A percentile compares a stretch with the other conserved stretches of the same genome.
Conservation (phyloP, 2,797 vertebrate genomes). For the Alfaro cultratus region DNA sequence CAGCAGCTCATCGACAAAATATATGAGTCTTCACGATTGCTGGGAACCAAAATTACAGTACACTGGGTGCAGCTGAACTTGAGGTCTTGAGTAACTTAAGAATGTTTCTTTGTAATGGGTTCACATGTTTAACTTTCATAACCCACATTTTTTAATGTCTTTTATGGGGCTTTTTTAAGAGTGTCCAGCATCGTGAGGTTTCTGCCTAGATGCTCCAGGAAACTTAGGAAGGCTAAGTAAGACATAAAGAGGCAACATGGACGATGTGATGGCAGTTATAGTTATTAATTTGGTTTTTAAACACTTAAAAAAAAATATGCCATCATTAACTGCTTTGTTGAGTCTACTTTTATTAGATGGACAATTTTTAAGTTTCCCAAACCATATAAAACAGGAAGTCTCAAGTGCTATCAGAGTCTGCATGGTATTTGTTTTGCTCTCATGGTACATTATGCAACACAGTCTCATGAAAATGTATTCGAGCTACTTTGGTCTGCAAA, state of each 20-base stretch:
- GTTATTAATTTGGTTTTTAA: conserved; percentile 20
- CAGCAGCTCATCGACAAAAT: conserved; percentile 74
- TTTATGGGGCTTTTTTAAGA: conserved; percentile 38
- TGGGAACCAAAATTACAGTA: conserved; percentile 75
- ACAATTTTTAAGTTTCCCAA: conserved; percentile 1
- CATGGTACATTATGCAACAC: background rate
- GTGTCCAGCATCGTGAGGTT: conserved; percentile 9
- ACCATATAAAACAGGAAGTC: background rate
- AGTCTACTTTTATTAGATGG: background rate
- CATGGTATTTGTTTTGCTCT: background rate
- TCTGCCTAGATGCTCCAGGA: conserved; percentile 26
- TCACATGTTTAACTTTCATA: conserved; percentile 60
- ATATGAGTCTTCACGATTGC: conserved; percentile 71
- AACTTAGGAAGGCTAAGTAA: conserved; percentile 32
- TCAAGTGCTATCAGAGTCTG: background rate
- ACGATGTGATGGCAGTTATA: conserved; percentile 12
- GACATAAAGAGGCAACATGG: conserved; percentile 17
- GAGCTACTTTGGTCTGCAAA: background rate
- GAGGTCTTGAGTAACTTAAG: conserved; percentile 62
- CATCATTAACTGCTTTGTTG: conserved; percentile 9
- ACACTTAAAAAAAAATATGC: conserved; percentile 1
- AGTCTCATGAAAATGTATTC: background rate
- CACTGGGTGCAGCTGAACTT: conserved; percentile 48
- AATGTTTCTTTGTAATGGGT: conserved; percentile 52
- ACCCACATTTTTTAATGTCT: conserved; percentile 44